Conservation (phyloP, 2,797 vertebrate genomes). For the Luscinia luscinia region DNA sequence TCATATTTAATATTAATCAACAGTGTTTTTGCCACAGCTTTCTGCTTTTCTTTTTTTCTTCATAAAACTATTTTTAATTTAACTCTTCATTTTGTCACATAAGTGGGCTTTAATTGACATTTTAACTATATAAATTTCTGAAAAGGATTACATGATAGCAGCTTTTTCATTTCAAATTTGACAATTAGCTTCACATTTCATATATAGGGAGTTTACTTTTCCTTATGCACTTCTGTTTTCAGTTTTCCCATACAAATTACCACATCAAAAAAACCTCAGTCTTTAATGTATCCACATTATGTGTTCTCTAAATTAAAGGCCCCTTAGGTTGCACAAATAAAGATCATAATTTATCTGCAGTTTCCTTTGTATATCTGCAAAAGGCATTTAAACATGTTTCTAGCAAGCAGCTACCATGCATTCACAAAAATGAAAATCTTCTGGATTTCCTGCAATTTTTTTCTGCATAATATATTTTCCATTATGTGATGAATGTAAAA, state of each 20-base stretch:
- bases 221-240: not conserved
- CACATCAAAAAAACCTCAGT: not conserved
- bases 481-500: not conserved
- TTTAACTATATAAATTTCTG: not conserved
- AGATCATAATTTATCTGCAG: not conserved
- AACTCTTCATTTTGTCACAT: not conserved
- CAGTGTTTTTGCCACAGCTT: not conserved
- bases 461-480: not conserved
- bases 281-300: not conserved
- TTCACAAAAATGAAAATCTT: not conserved
- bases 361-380: not conserved
- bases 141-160: accelerated
- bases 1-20: not conserved
- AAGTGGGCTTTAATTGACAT: not conserved
- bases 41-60: not conserved
- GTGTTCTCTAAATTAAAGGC: not conserved
- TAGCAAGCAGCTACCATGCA: not conserved
- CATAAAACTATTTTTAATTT: not conserved
- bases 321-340: not conserved
- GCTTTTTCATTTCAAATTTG: not conserved
- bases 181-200: not conserved
- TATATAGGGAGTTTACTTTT: not conserved
- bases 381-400: not conserved
- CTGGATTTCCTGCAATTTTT: not conserved
- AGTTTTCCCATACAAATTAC: not conserved